phyloP scores from a whole-genome alignment of 92 coral and sea anemone species.

The Micromussa lordhowensis region DNA sequence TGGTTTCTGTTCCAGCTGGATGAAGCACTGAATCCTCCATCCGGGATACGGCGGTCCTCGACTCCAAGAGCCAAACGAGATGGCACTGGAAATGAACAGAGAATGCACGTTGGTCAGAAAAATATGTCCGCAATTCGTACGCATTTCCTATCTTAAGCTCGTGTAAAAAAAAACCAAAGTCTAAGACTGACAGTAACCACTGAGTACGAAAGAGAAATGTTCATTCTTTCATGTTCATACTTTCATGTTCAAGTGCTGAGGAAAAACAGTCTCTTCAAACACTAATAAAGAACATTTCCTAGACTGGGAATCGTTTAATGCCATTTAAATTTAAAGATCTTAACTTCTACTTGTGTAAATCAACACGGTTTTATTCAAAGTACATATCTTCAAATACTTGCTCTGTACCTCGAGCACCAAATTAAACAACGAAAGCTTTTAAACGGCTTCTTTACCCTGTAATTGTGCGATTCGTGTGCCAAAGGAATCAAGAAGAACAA shows the following conservation, averaged over 20 bases:
- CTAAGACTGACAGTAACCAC: neutral
- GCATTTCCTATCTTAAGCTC: too few species aligned
- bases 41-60: slow-evolving; percentile 75
- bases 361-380: too few species aligned
- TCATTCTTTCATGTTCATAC: neutral
- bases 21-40: slow-evolving; percentile 71
- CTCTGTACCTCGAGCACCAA: too few species aligned
- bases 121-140: neutral
- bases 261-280: too few species aligned
- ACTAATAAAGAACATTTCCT: neutral
- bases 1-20: slow-evolving; percentile 60
- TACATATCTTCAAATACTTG: too few species aligned
- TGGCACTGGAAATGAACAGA: slow-evolving; percentile 15
- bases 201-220: neutral
- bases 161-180: too few species aligned
- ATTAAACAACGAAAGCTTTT: too few species aligned
- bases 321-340: neutral
- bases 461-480: neutral
- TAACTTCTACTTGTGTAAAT: neutral
- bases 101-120: neutral
- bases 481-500: too few species aligned
- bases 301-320: neutral
- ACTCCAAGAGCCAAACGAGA: slow-evolving; percentile 71
- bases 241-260: neutral
- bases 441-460: too few species aligned